phyloP scores from a whole-genome alignment of 2,113 vertebrate species.

The Anhinga rufa region DNA sequence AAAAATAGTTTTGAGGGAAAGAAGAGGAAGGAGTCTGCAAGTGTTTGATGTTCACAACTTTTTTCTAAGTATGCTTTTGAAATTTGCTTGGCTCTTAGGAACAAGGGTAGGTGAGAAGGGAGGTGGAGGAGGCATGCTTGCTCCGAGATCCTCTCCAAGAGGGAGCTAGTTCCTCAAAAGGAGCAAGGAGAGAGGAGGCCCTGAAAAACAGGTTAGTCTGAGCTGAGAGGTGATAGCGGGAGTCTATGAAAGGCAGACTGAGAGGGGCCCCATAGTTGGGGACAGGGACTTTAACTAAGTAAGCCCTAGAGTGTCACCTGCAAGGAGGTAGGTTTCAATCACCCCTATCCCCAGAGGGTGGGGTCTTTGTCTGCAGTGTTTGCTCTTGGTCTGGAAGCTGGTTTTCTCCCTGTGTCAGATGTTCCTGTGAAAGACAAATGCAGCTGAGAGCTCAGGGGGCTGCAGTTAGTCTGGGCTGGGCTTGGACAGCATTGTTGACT shows the following conservation, averaged over 20 bases:
- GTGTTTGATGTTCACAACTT: neutral
- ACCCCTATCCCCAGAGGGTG: neutral
- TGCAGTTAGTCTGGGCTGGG: neutral
- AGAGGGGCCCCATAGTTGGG: neutral
- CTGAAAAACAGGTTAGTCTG: neutral
- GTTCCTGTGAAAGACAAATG: neutral
- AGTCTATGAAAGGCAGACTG: neutral
- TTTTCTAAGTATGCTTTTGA: neutral
- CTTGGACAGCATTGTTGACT: slow-evolving; percentile 14
- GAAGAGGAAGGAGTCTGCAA: neutral
- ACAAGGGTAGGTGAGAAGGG: neutral
- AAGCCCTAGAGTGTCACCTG: neutral
- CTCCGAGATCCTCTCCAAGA: neutral
- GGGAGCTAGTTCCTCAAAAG: neutral
- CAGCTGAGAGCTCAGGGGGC: neutral
- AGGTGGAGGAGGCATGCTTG: neutral
- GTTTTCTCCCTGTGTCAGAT: neutral
- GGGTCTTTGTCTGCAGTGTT: neutral
- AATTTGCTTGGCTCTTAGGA: neutral
- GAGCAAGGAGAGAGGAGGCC: neutral
- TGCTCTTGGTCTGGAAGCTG: neutral
- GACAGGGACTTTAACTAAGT: neutral
- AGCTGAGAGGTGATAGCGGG: neutral
- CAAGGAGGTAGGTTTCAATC: neutral
- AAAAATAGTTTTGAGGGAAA: neutral